Evolutionary conservation across 2,113 vertebrate species (phyloP), one percentile per base, ranked within the genome.

Genomic region (Struthidea cinerea): DNA sequence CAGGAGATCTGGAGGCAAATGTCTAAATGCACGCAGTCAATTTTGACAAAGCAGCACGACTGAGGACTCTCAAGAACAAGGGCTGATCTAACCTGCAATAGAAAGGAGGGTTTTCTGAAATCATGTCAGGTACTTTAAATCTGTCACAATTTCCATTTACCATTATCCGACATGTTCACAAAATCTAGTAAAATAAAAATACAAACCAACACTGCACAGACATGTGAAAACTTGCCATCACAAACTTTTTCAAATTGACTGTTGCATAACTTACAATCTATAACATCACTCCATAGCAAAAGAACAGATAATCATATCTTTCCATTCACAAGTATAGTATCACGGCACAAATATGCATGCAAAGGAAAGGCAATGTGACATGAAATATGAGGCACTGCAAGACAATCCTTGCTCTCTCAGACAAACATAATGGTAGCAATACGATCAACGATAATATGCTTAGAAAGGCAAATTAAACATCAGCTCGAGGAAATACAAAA

Each of bases 51-150:
- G 82, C 37, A 67, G 70, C 27, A 8, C 44, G 5, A 65, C 11
- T 1, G 0, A 82, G 61, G 84, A 49, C 46, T 91, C 94, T 82
- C 87, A 65, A 96, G 89, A 95, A 79, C 42, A 95, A 95, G 26
- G 4, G 83, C 68, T 83, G 87, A 79, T 95, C 82, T 84, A 89
- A 97, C 97, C 98, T 98, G 98, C 70, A 98, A 98, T 0, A 97
- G 77, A 98, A 98, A 98, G 69, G 74, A 97, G 32, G 84, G 61
- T 44, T 84, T 95, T 96, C 93, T 96, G 77, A 98, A 96, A 95
- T 94, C 73, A 68, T 7, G 41, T 52, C 69, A 69, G 37, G 59
- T 23, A 68, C 60, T 57, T 60, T 37, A 87, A 61, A 67, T 37
- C 67, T 37, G 47, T 42, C 60, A 56, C 32, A 6, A 32, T 46